These are phyloP conservation scores for Sylvietta virens DNA, from an alignment of 2,113 vertebrate species.

Conservation along the genomic window DNA sequence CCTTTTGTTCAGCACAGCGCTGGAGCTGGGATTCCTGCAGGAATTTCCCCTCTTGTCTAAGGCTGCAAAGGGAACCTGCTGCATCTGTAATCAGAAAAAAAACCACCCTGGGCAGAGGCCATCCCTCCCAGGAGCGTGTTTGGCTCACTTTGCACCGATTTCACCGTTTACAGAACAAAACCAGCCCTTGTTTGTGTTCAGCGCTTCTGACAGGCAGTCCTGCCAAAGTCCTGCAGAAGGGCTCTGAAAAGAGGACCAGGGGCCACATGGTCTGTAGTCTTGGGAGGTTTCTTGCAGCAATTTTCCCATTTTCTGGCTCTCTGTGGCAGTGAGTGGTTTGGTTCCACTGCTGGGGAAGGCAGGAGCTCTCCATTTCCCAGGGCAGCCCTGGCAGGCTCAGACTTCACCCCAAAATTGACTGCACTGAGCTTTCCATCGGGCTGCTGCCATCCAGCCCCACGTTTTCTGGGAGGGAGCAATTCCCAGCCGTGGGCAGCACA, in stretches of 20 bases:
- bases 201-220: background rate
- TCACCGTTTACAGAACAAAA: background rate
- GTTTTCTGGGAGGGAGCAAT: background rate
- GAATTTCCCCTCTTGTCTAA: background rate
- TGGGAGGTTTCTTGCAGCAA: background rate
- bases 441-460: background rate
- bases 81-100: background rate
- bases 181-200: background rate
- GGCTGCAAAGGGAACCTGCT: background rate
- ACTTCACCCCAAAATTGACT: background rate
- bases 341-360: background rate
- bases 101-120: fast-evolving
- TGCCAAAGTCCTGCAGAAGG: background rate
- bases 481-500: background rate
- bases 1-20: background rate
- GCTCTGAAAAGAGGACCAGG: background rate
- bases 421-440: background rate
- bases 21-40: background rate
- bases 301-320: background rate
- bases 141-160: fast-evolving
- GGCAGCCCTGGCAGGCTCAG: background rate
- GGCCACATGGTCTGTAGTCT: background rate
- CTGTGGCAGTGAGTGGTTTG: background rate
- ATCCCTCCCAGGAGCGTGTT: background rate
- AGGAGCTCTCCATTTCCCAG: background rate